Evolutionary conservation across 1,140 invertebrate genomes (phyloP).

Genomic region (Bombus impatiens): DNA sequence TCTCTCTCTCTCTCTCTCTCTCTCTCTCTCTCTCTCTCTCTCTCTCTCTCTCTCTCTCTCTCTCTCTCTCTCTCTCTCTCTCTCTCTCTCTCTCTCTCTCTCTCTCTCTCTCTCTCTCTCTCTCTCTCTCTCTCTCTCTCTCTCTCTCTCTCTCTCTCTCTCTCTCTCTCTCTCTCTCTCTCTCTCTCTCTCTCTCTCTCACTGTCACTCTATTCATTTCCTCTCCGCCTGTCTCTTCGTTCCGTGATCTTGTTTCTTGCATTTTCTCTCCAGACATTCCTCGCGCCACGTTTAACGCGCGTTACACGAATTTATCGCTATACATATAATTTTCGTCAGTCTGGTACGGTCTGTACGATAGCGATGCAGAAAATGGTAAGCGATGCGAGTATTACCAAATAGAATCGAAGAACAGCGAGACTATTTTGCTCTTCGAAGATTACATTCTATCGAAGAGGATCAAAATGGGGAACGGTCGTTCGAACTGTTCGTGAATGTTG

Average conservation of each 20-base stretch:
- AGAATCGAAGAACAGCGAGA: not conserved
- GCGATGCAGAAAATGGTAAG: constrained; percentile 7
- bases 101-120: constrained; percentile 19
- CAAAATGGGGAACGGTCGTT: constrained; percentile 45
- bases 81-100: constrained; percentile 22
- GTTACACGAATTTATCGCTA: constrained; percentile 36
- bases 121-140: constrained; percentile 24
- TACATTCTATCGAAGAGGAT: not conserved
- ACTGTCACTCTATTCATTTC: not conserved
- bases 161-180: constrained; percentile 31
- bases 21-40: constrained; percentile 12
- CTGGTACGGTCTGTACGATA: constrained; percentile 14
- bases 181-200: not conserved
- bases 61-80: constrained; percentile 14
- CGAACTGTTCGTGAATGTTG: constrained; percentile 47
- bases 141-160: constrained; percentile 9
- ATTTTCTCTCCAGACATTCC: constrained; percentile 53
- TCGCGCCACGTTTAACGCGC: constrained; percentile 29
- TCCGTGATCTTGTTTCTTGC: constrained; percentile 20
- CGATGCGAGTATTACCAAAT: not conserved
- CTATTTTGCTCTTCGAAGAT: not conserved
- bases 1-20: constrained; percentile 23
- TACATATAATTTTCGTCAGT: constrained; percentile 8
- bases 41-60: constrained; percentile 24
- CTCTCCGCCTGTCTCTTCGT: not conserved